Evolutionary conservation across 2,797 vertebrate genomes (phyloP).

Genomic region (Numenius phaeopus): DNA sequence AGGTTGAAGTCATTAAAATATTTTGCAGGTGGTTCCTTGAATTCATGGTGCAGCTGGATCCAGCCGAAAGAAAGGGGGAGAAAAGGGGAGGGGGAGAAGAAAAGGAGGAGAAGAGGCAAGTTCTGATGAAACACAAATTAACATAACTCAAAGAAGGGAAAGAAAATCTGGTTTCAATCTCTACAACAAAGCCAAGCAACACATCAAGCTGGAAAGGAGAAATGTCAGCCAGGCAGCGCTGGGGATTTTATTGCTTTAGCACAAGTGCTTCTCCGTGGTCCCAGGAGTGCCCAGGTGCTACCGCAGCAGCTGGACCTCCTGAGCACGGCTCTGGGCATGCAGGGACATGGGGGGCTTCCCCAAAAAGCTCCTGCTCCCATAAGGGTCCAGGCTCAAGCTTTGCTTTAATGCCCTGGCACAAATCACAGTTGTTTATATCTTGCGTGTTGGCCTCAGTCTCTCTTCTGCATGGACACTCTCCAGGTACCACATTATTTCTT

Average conservation of each 20-base stretch:
- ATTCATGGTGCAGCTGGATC: constrained; percentile 67
- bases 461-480: background rate
- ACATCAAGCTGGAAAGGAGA: constrained; percentile 59
- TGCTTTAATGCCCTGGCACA: background rate
- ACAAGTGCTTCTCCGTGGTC: background rate
- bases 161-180: constrained; percentile 74
- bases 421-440: background rate
- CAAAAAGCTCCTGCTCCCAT: background rate
- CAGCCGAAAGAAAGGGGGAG: background rate
- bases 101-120: constrained; percentile 25
- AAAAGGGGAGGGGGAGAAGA: no score
- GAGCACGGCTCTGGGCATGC: background rate
- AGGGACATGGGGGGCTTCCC: background rate
- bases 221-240: constrained; percentile 27
- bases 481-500: background rate
- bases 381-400: background rate
- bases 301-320: background rate
- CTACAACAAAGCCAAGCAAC: constrained; percentile 69
- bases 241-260: constrained; percentile 60
- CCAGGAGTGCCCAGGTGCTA: constrained; percentile 32
- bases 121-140: constrained; percentile 71
- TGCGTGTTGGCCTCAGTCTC: background rate
- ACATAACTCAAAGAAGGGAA: constrained; percentile 46
- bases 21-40: constrained; percentile 73
- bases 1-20: constrained; percentile 68